These are phyloP conservation scores for Gymnobelideus leadbeateri DNA, from an alignment of 2,113 vertebrate species.

Conservation along the genomic window DNA sequence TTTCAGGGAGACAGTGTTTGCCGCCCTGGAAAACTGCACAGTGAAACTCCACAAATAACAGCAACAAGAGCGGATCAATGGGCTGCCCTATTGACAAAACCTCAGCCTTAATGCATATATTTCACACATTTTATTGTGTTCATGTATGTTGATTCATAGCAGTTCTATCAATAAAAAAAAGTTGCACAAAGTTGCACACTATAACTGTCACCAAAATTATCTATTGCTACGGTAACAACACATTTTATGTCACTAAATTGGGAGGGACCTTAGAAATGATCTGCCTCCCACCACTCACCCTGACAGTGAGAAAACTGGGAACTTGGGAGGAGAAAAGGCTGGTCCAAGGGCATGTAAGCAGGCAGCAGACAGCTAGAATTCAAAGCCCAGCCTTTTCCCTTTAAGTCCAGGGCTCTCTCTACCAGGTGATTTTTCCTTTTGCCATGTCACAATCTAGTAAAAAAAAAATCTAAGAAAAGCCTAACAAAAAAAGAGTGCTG, in stretches of 20 bases:
- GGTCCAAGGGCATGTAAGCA: neutral
- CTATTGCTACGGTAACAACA: conserved; percentile 78
- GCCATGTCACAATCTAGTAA: neutral
- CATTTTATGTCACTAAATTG: conserved; percentile 75
- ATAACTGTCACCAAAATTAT: conserved; percentile 81
- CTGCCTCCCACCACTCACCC: neutral
- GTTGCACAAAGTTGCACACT: conserved; percentile 74
- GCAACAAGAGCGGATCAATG: conserved; percentile 72
- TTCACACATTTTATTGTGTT: conserved; percentile 80
- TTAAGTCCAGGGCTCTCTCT: neutral
- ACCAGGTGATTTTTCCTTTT: neutral
- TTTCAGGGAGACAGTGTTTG: conserved; percentile 43
- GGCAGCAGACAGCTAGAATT: neutral
- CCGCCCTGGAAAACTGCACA: neutral
- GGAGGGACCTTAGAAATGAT: neutral
- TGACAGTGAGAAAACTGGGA: neutral
- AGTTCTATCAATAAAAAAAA: conserved; percentile 81
- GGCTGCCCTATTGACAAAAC: conserved; percentile 77
- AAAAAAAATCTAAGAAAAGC: neutral
- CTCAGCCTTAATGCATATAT: conserved; percentile 69
- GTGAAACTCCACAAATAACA: conserved; percentile 61
- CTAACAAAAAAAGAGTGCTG: neutral
- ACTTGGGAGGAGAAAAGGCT: neutral
- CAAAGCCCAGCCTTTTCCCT: neutral
- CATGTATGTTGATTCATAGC: conserved; percentile 84